These are phyloP conservation scores for Folsomia manolachei DNA, from an alignment of 2,888 invertebrate genomes.

Conservation along the genomic window DNA sequence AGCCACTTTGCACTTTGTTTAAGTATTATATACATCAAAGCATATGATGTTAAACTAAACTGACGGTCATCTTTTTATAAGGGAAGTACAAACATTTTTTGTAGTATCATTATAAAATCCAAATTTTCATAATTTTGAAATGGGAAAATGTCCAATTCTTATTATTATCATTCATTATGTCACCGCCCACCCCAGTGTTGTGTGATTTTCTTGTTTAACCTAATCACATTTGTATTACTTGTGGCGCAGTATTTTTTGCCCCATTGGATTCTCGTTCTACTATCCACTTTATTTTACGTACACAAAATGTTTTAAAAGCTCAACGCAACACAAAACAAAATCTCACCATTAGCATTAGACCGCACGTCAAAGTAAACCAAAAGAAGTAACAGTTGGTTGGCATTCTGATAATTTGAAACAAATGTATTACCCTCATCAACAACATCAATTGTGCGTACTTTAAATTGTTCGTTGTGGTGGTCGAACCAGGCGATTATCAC, in stretches of 20 bases:
- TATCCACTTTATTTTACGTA: not conserved
- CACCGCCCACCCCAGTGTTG: not conserved
- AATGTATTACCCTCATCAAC: not conserved
- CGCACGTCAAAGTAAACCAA: not conserved
- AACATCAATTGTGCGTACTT: not conserved
- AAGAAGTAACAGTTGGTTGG: too few species aligned
- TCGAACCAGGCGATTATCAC: not conserved
- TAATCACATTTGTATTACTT: not conserved
- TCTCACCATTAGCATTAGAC: too few species aligned
- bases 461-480: not conserved
- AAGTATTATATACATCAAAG: too few species aligned
- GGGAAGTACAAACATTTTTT: too few species aligned
- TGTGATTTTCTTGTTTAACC: not conserved
- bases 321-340: not conserved
- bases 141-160: not conserved
- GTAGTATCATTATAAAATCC: too few species aligned
- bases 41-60: too few species aligned
- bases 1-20: too few species aligned
- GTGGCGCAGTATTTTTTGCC: too few species aligned
- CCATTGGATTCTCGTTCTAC: not conserved
- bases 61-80: too few species aligned
- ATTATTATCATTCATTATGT: constrained; percentile 9
- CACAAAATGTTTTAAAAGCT: not conserved
- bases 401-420: not conserved
- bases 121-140: too few species aligned